These are phyloP conservation scores for Sebastes schlegelii DNA, from an alignment of 2,113 vertebrate genomes.

Conservation along the genomic window DNA sequence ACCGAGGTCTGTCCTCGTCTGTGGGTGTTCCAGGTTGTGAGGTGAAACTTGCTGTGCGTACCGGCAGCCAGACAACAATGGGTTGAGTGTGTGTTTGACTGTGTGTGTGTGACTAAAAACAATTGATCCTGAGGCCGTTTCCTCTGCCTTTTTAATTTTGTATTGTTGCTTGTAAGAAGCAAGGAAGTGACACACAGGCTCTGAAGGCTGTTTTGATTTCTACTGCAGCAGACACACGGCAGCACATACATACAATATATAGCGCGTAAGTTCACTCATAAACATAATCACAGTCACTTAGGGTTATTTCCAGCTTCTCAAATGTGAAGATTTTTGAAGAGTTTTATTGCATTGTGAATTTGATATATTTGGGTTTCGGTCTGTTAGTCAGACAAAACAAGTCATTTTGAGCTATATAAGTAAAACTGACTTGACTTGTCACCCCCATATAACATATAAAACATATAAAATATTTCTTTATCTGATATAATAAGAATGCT, in stretches of 20 bases:
- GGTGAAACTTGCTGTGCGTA: conserved; percentile 48
- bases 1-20: conserved; percentile 33
- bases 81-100: conserved; percentile 46
- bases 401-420: not conserved
- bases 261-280: conserved; percentile 8
- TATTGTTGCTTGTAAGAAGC: conserved; percentile 44
- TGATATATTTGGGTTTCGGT: not conserved
- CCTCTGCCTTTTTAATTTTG: conserved; percentile 66
- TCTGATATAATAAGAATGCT: not conserved
- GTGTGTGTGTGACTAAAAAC: conserved; percentile 45
- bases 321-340: not conserved
- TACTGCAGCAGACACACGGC: not conserved
- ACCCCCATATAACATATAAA: not conserved
- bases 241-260: not conserved
- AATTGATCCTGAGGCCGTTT: conserved; percentile 64
- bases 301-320: not conserved
- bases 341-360: not conserved
- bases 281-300: conserved; percentile 1
- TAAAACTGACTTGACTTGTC: too few species aligned
- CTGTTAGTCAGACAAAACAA: not conserved
- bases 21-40: conserved; percentile 49
- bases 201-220: conserved; percentile 35
- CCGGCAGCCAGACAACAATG: conserved; percentile 70
- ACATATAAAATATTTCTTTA: not conserved
- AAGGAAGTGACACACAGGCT: conserved; percentile 61